phyloP scores from a whole-genome alignment of 2,888 invertebrate genomes.

The Bugula neritina region DNA sequence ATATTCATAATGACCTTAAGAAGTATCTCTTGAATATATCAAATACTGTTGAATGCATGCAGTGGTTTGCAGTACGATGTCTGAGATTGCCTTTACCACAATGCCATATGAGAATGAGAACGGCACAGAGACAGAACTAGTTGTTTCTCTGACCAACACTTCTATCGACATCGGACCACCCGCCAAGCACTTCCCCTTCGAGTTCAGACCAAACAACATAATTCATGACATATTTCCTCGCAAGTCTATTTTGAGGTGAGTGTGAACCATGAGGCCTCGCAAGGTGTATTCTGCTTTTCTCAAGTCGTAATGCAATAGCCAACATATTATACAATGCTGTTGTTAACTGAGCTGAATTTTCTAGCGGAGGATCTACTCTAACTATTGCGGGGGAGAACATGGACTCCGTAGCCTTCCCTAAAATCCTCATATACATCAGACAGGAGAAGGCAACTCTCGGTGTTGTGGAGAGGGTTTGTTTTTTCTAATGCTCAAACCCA shows the following conservation, averaged over 20 bases:
- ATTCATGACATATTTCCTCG: neutral
- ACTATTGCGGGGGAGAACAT: neutral
- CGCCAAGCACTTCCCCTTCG: neutral
- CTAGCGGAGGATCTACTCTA: neutral
- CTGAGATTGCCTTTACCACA: neutral
- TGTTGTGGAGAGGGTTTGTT: too few species aligned
- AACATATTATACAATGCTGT: too few species aligned
- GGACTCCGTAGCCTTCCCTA: neutral
- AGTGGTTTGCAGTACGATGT: too few species aligned
- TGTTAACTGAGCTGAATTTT: too few species aligned
- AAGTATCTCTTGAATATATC: too few species aligned
- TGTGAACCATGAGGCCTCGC: neutral
- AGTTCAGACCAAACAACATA: neutral
- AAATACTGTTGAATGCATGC: too few species aligned
- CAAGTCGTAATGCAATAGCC: neutral
- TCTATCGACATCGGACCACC: neutral
- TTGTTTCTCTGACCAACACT: neutral
- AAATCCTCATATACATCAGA: neutral
- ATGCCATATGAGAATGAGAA: neutral
- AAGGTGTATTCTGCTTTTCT: neutral
- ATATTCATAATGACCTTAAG: too few species aligned
- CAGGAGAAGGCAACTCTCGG: too few species aligned
- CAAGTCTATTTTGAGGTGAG: neutral
- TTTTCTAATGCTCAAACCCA: too few species aligned
- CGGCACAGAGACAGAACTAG: neutral